Evolutionary conservation across 35 echinoderm and acorn worm genomes (phyloP).

Genomic region (Ophiothrix spiculata): DNA sequence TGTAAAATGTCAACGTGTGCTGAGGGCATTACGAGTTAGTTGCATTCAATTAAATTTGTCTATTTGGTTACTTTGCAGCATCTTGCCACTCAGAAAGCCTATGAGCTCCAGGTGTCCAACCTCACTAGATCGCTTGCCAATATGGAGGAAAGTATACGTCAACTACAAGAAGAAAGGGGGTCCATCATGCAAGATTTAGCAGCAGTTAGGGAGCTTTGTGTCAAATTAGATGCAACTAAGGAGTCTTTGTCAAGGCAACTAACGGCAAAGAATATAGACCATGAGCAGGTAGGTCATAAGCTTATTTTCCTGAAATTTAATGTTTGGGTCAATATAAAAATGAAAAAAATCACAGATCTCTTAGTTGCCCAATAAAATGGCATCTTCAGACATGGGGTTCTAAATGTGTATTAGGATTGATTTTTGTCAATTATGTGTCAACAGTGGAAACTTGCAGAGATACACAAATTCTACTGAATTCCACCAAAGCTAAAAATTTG

Average conservation of each 20-base stretch:
- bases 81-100: constrained; percentile 64
- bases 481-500: too few relatives aligned
- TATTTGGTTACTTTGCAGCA: constrained; percentile 58
- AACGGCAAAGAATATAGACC: constrained; percentile 76
- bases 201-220: constrained; percentile 85
- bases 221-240: constrained; percentile 84
- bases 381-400: too few relatives aligned
- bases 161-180: constrained; percentile 89
- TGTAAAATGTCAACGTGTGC: too few relatives aligned
- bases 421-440: too few relatives aligned
- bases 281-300: constrained; percentile 81
- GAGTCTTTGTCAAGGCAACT: constrained; percentile 87
- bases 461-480: too few relatives aligned
- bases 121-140: constrained; percentile 78
- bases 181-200: constrained; percentile 75
- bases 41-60: too few relatives aligned
- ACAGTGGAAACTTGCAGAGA: too few relatives aligned
- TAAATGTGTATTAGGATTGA: too few relatives aligned
- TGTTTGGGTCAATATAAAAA: too few relatives aligned
- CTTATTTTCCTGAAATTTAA: neutral
- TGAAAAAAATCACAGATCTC: too few relatives aligned
- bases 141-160: constrained; percentile 80
- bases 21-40: too few relatives aligned
- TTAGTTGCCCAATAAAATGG: too few relatives aligned
- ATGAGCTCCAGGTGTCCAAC: constrained; percentile 88